A percentile compares a stretch with the other conserved stretches of the same genome.
Evolutionary conservation across 2,797 vertebrate genomes (phyloP).

Genomic region (Gymnothorax reevesii): DNA sequence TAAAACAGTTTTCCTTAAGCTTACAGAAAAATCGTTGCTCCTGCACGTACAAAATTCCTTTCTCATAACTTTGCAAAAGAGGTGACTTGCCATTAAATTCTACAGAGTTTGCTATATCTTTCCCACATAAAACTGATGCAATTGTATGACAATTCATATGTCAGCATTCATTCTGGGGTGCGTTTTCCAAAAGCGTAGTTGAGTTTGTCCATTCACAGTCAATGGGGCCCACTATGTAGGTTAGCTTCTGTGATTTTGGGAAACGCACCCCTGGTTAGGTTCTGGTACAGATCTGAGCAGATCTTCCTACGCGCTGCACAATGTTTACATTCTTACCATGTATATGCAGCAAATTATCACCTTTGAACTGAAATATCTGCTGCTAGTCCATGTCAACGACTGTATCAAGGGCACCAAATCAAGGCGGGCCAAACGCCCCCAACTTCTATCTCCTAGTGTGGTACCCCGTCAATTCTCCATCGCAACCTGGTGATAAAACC

Average conservation of each 20-base stretch:
- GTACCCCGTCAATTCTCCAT: too few species aligned
- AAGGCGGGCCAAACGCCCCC: too few species aligned
- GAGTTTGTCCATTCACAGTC: too few species aligned
- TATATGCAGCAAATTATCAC: background rate
- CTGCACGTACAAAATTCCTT: background rate
- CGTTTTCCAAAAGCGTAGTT: too few species aligned
- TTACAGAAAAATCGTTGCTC: background rate
- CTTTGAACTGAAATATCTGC: background rate
- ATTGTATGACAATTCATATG: background rate
- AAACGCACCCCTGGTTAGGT: background rate
- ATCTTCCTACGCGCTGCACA: background rate
- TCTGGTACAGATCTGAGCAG: background rate
- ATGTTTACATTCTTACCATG: background rate
- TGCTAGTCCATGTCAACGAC: background rate
- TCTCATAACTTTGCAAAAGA: background rate
- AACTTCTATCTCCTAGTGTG: too few species aligned
- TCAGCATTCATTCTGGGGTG: background rate
- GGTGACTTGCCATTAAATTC: too few species aligned
- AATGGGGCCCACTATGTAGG: too few species aligned
- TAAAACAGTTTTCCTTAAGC: background rate
- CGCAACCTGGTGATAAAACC: too few species aligned
- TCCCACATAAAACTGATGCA: background rate
- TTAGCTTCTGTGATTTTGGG: too few species aligned
- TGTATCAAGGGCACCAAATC: background rate
- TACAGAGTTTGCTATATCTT: background rate